Conservation (phyloP, 2,888 invertebrate species). For the Machimus atricapillus region DNA sequence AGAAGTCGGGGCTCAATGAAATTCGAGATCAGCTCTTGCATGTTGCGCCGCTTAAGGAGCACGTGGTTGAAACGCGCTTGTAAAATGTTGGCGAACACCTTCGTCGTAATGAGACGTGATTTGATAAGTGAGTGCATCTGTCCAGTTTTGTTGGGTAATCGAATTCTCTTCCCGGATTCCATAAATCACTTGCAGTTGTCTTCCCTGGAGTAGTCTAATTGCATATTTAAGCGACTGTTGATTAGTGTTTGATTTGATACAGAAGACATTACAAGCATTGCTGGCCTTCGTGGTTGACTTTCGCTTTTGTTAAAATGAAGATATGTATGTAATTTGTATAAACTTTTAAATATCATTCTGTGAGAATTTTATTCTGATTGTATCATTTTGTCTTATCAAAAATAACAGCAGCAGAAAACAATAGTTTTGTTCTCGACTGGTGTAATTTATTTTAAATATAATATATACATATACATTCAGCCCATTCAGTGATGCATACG, state of each 20-base stretch:
- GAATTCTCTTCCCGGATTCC: constrained; percentile 26
- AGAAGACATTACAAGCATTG: background rate
- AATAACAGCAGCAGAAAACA: too few relatives aligned
- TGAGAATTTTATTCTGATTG: too few relatives aligned
- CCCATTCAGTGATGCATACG: too few relatives aligned
- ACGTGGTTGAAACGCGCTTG: background rate
- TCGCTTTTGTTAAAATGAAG: background rate
- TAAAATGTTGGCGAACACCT: background rate
- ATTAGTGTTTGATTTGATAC: background rate
- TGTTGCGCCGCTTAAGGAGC: background rate
- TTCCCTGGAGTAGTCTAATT: background rate
- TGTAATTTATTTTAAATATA: too few relatives aligned
- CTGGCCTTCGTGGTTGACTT: background rate
- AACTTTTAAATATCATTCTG: too few relatives aligned
- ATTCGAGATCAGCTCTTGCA: background rate
- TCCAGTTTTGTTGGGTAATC: background rate
- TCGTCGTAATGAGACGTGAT: background rate
- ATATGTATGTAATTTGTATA: too few relatives aligned
- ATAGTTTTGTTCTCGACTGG: too few relatives aligned
- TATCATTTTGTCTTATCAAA: too few relatives aligned
- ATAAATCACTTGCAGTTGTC: constrained; percentile 9
- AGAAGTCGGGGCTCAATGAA: background rate
- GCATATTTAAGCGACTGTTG: background rate
- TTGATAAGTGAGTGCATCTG: constrained; percentile 13
- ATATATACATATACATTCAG: too few relatives aligned